Base-by-base conservation (phyloP, 2,797 vertebrate genomes). In the Argyrosomus regius region DNA sequence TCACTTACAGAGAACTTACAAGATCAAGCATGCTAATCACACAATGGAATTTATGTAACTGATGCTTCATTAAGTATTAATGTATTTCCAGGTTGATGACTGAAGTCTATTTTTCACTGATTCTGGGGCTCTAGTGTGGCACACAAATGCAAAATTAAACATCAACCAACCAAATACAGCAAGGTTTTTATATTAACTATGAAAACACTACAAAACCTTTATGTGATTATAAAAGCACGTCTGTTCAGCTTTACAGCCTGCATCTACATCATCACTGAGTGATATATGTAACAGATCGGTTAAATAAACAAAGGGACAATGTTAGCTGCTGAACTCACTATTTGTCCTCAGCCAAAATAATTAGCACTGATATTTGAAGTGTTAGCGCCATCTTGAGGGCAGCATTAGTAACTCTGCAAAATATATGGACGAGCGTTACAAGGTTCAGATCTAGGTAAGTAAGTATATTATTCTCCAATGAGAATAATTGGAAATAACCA, bases 321-420 rank as follows among this genome's bases (percentile, higher is more conserved):
- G 22, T n/a, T 3, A 52, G 45, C 57, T 52, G 35, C 26, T 54
- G 58, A 16, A 17, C 16, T 43, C 10, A 41, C 11, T 43, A 2
- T 67, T 12, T 46, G 17, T 57, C 50, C 17, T 35, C n/a, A 31
- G 22, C 13, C 22, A 48, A 66, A 67, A n/a, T 22, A 10, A n/a
- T 48, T 41, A 5, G 22, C 35, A 6, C 6, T 57, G 14, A 57
- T 62, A n/a, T 48, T 65, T 86, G 66, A 68, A 45, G 72, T 52
- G 28, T 35, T 89, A 46, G 73, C 82, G 24, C 89, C 90, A 89
- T 76, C 92, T 82, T 75, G 79, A 80, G 92, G 87, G 10, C 61
- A 72, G 1, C 5, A n/a, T 54, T 6, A 16, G 69, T 58, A 78
- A 85, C 31, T 75, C 10, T 22, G 18, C 57, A 8, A 62, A 20